Evolutionary conservation across 2,888 invertebrate species (phyloP).

Genomic region (Zaprionus bogoriensis): DNA sequence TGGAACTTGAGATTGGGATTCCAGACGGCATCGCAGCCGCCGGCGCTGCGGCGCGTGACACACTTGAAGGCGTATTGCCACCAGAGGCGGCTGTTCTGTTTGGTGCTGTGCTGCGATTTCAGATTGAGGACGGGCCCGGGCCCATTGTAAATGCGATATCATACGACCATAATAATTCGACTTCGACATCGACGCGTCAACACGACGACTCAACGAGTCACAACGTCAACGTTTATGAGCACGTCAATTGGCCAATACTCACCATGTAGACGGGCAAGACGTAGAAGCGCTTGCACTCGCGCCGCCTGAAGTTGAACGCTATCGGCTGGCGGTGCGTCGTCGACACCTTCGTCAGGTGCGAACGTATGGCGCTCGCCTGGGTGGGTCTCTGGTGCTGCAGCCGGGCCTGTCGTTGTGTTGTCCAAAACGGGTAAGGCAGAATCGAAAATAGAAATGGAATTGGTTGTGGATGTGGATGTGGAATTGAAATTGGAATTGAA

Average conservation of each 20-base stretch:
- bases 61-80: constrained; percentile 73
- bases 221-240: constrained; percentile 40
- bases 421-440: background rate
- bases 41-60: constrained; percentile 45
- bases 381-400: constrained; percentile 71
- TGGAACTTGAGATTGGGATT: constrained; percentile 66
- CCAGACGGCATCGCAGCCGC: constrained; percentile 38
- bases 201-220: no score
- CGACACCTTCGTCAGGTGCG: constrained; percentile 74
- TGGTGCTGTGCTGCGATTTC: constrained; percentile 60
- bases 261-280: constrained; percentile 73
- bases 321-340: constrained; percentile 62
- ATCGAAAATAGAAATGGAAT: background rate
- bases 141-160: background rate
- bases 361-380: constrained; percentile 77
- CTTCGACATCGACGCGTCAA: no score
- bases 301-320: constrained; percentile 69
- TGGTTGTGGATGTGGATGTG: no score
- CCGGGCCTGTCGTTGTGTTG: constrained; percentile 52
- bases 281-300: constrained; percentile 73
- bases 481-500: constrained; percentile 30
- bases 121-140: no score
- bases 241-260: constrained; percentile 39
- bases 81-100: constrained; percentile 67
- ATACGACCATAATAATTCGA: constrained; percentile 35